phyloP scores from a whole-genome alignment of 2,888 invertebrate species.

The Mesorhabditis sp. region DNA sequence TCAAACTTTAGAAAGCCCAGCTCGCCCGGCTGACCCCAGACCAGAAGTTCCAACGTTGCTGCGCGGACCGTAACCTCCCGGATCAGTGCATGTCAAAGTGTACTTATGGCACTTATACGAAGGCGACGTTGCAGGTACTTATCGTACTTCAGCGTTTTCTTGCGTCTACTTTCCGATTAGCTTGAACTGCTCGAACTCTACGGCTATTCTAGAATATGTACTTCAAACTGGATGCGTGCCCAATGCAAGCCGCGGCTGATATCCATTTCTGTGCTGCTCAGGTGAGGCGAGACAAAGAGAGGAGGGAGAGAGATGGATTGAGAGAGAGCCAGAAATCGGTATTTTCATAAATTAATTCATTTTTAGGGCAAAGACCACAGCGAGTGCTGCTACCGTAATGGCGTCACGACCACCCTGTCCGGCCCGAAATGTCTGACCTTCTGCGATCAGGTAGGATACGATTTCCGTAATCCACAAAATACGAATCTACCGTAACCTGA shows the following conservation, averaged over 20 bases:
- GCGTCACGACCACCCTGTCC: conserved; percentile 43
- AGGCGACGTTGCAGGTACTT: conserved; percentile 44
- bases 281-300: background rate
- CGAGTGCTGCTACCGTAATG: conserved; percentile 38
- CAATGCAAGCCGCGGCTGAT: conserved; percentile 56
- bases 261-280: conserved; percentile 54
- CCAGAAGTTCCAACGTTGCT: conserved; percentile 54
- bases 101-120: conserved; percentile 48
- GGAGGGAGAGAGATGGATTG: background rate
- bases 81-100: conserved; percentile 53
- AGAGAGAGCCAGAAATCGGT: background rate
- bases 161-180: background rate
- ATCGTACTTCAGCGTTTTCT: background rate
- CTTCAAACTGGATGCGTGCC: conserved; percentile 54
- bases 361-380: conserved; percentile 36
- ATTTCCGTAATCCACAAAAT: background rate
- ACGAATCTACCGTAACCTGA: background rate
- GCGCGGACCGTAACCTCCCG: conserved; percentile 51
- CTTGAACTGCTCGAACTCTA: background rate
- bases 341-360: background rate
- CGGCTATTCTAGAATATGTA: conserved; percentile 48
- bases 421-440: conserved; percentile 45
- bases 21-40: conserved; percentile 40
- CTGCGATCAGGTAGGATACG: conserved; percentile 34
- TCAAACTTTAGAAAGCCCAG: background rate